Conservation (phyloP, 2,113 vertebrate species). For the Macroglossus sobrinus region DNA sequence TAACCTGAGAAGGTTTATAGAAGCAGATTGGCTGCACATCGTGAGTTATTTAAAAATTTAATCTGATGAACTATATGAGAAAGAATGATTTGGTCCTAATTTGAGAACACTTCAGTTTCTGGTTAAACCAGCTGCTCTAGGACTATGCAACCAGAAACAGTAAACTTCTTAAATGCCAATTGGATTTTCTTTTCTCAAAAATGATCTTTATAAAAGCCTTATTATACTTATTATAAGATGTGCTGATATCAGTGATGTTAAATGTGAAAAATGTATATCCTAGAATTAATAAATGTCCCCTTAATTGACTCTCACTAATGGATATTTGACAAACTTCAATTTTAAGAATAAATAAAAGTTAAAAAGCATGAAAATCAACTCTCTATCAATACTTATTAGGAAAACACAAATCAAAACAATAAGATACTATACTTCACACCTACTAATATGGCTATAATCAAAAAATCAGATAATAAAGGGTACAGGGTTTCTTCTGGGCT, state of each 20-base stretch:
- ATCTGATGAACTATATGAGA: neutral
- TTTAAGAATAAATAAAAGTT: neutral
- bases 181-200: neutral
- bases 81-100: neutral
- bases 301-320: neutral
- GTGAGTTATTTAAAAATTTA: neutral
- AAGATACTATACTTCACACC: neutral
- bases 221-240: neutral
- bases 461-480: neutral
- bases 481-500: neutral
- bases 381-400: neutral
- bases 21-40: neutral
- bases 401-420: neutral
- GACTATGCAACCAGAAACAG: neutral
- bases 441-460: neutral
- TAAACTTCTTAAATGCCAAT: neutral
- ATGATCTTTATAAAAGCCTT: neutral
- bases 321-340: neutral
- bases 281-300: neutral
- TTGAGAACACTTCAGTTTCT: neutral
- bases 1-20: neutral
- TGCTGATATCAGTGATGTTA: neutral
- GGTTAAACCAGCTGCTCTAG: neutral
- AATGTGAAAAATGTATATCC: neutral
- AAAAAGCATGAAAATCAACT: neutral